Evolutionary conservation across 2,888 invertebrate species (phyloP), one percentile per base, ranked within the genome.

Genomic region (Amaurobius ferox): DNA sequence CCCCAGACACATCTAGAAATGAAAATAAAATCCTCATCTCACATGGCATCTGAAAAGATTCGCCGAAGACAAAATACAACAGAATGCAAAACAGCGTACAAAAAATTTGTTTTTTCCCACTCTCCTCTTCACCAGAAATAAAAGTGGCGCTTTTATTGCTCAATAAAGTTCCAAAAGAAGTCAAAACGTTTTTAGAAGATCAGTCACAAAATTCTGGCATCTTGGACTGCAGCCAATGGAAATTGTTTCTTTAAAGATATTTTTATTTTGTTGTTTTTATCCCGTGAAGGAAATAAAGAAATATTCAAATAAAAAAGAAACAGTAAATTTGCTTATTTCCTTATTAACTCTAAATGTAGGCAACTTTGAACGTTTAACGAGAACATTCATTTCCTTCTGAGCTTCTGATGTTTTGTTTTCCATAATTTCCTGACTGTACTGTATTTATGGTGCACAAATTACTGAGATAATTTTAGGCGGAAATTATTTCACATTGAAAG

Each of bases 161-260:
- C 79, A 55, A 73, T 79, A 66, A 79, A 79, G 26, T 66, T 23
- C 11, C 32, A 61, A 79, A 73, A 64, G 40, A 44, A 64, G 48
- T 66, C 66, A 55, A 70, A 79, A 39, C 67, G 72, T 67, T 79
- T 79, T 72, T 66, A 35, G 62, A 30, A 73, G 66, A 79, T 79
- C 67, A 79, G 67, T 32, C 67, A 66, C 32, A 61, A 70, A 67
- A 77, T 30, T 68, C 67, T 66, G 32, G 29, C 32, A n/a, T 35
- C 23, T 35, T 79, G 79, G 79, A 73, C 66, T 28, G 40, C 29
- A n/a, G 72, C 79, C 79, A 79, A 55, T 66, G 39, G 66, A 73
- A 79, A 79, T 55, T 67, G 67, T 73, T 79, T 79, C 66, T 23
- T 23, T 23, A 23, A 55, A 55, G 19, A 16, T 55, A 23, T 55